phyloP scores from a whole-genome alignment of 1,140 invertebrate genomes.

The Orussus abietinus region DNA sequence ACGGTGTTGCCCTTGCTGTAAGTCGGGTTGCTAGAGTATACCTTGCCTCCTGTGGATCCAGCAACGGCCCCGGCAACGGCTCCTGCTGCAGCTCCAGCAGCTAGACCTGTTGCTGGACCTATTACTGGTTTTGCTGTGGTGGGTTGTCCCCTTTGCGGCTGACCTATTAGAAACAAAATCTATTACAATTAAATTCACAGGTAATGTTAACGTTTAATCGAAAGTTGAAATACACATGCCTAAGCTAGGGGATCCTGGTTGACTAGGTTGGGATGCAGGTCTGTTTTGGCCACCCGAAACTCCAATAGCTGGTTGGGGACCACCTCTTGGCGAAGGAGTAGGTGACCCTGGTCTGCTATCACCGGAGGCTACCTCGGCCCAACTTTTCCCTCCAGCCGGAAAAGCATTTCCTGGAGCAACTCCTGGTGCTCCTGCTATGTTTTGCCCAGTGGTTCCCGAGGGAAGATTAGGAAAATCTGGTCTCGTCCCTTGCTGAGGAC shows the following conservation, averaged over 20 bases:
- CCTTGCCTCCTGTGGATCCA: slow-evolving; percentile 14
- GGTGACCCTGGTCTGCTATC: slow-evolving; percentile 26
- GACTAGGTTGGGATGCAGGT: background rate
- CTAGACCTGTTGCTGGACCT: slow-evolving; percentile 2
- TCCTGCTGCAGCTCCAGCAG: slow-evolving; percentile 1
- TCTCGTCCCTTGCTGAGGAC: slow-evolving; percentile 14
- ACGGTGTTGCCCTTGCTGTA: slow-evolving; percentile 46
- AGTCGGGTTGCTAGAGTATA: slow-evolving; percentile 39
- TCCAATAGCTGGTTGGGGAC: too few relatives aligned
- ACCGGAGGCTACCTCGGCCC: slow-evolving; percentile 33
- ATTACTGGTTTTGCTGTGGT: too few relatives aligned
- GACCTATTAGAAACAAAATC: too few relatives aligned
- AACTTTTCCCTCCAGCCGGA: slow-evolving; percentile 25
- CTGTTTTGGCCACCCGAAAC: background rate
- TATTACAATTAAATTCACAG: too few relatives aligned
- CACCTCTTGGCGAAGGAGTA: slow-evolving; percentile 22
- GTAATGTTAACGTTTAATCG: too few relatives aligned
- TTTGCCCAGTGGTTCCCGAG: background rate
- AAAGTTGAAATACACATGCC: too few relatives aligned
- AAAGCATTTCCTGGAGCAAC: slow-evolving; percentile 3
- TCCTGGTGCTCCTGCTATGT: slow-evolving; percentile 11
- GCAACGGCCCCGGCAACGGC: slow-evolving; percentile 1
- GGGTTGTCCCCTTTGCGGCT: too few relatives aligned
- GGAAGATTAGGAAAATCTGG: slow-evolving; percentile 3
- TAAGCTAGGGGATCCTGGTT: background rate